A percentile compares a stretch with the other conserved stretches of the same genome.
phyloP scores from a whole-genome alignment of 2,113 vertebrate species.

The Phodopus roborovskii region DNA sequence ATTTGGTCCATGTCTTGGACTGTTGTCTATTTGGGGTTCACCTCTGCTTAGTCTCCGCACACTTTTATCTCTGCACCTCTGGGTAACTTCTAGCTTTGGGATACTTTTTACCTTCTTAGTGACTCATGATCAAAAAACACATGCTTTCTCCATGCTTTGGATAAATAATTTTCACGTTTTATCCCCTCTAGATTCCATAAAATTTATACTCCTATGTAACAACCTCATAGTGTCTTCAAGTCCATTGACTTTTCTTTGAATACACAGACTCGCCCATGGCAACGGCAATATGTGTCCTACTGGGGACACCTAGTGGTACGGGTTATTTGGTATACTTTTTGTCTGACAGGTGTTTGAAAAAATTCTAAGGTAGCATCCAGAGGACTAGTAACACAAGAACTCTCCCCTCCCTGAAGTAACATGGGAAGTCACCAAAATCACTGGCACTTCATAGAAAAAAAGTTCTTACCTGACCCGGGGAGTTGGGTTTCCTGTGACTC shows the following conservation, averaged over 20 bases:
- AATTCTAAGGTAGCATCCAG: neutral
- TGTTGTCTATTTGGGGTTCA: neutral
- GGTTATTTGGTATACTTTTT: neutral
- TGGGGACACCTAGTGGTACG: neutral
- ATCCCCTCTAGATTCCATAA: neutral
- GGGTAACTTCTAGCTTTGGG: neutral
- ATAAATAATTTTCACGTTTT: neutral
- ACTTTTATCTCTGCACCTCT: neutral
- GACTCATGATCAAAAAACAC: neutral
- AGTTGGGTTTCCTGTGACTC: slow-evolving; percentile 91
- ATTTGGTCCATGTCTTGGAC: fast-evolving
- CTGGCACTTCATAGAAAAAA: neutral
- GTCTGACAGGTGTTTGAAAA: neutral
- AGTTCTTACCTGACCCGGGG: slow-evolving; percentile 92
- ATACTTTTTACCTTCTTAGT: neutral
- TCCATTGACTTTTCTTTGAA: neutral
- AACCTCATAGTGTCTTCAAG: neutral
- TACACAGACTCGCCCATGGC: neutral
- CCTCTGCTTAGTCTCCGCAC: no score
- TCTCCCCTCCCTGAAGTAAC: neutral
- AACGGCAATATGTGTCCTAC: neutral
- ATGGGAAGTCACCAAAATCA: neutral
- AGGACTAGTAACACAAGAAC: neutral
- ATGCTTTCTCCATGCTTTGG: neutral
- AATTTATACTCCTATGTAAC: neutral